A percentile compares a stretch with the other conserved stretches of the same genome.
phyloP scores from a whole-genome alignment of 2,113 vertebrate species.

The Petroica traversi region DNA sequence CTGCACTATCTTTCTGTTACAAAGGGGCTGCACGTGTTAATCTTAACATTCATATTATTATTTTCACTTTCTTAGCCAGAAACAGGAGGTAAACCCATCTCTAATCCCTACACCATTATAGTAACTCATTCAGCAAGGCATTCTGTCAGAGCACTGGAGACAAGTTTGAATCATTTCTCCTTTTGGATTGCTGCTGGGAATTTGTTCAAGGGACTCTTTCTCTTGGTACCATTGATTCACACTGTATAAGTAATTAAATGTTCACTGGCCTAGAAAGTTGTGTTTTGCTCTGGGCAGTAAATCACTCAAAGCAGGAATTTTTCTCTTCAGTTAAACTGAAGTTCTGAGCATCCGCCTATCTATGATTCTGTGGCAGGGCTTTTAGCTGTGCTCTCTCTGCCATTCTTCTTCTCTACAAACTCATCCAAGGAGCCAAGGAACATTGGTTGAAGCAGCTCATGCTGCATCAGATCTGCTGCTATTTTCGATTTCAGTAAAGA shows the following conservation, averaged over 20 bases:
- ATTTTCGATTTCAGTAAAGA: neutral
- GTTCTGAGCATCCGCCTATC: neutral
- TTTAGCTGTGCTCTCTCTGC: neutral
- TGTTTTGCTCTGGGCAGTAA: neutral
- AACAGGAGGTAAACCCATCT: neutral
- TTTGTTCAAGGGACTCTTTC: neutral
- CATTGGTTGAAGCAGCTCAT: neutral
- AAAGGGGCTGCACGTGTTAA: neutral
- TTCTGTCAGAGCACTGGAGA: neutral
- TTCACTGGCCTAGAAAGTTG: neutral
- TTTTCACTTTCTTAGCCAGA: neutral
- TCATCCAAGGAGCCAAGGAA: neutral
- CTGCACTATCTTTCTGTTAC: neutral
- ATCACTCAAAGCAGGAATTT: neutral
- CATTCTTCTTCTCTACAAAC: neutral
- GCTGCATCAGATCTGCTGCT: neutral
- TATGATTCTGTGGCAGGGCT: fast-evolving
- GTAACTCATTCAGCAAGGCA: neutral
- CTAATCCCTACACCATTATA: neutral
- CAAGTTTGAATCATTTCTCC: neutral
- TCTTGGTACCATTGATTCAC: neutral
- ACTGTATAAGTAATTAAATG: neutral
- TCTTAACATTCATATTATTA: neutral
- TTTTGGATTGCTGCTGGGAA: neutral
- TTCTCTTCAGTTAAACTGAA: neutral